Evolutionary conservation across 2,888 invertebrate species (phyloP), one percentile per base, ranked within the genome.

Genomic region (Allophyes oxyacanthae): DNA sequence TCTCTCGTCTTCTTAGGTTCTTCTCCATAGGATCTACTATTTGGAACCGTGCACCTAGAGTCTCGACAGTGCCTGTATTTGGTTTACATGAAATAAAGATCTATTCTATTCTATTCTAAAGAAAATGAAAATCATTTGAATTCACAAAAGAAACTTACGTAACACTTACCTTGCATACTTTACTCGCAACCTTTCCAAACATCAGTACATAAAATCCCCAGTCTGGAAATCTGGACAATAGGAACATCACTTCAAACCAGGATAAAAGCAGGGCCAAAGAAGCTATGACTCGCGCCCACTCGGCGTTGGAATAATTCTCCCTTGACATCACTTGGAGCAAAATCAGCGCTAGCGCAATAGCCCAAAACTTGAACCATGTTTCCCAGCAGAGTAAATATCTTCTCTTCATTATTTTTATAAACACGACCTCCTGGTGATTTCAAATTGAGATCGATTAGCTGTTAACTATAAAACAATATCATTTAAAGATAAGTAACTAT

Each of bases 151-250:
- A n/a, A n/a, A n/a, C n/a, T n/a, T n/a, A n/a, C n/a, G n/a, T n/a
- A n/a, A n/a, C n/a, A n/a, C n/a, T n/a, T n/a, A n/a, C 95, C 85
- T 94, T 95, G 5, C 94, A 72, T 30, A 95, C 92, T 81, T 95
- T 94, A 1, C 83, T 80, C 0, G 95, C 92, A 0, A 95, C 95
- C 69, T 94, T 94, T 15, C 92, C 92, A 79, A 95, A 95, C 95
- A 95, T 95, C 1, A 95, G 86, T 0, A 95, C 94, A 76, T 95
- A 95, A 66, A 93, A 94, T 0, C 95, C 95, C 87, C 94, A 94
- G 41, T 89, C 90, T 2, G 95, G 95, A 57, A 95, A 94, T 49
- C 94, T 87, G 0, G 95, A 94, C 0, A 95, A 76, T 5, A 95
- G 78, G 59, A 95, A 92, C 90, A 95, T 94, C 64, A 95, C 84